A percentile compares a stretch with the other conserved stretches of the same genome.
Evolutionary conservation across 2,797 vertebrate genomes (phyloP).

Genomic region (Spea hammondii): DNA sequence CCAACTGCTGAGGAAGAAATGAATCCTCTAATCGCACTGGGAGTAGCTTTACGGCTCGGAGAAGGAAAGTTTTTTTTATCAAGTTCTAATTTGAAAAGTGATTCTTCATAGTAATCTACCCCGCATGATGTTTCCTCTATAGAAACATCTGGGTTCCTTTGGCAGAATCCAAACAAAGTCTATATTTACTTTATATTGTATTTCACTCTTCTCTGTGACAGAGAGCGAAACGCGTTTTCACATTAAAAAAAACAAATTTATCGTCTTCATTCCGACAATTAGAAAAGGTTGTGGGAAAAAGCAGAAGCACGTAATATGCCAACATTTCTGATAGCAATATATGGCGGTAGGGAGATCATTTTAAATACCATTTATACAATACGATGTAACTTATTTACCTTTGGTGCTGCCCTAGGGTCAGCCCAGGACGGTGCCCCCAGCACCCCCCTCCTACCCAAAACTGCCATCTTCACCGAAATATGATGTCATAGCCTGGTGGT

Average conservation of each 20-base stretch:
- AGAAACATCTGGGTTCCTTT: neutral
- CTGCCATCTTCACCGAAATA: too few relatives aligned
- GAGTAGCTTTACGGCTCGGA: slow-evolving; percentile 72
- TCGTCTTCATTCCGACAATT: neutral
- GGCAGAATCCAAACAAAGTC: slow-evolving; percentile 15
- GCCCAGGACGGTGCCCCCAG: too few relatives aligned
- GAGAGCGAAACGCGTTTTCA: neutral
- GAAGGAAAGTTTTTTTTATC: slow-evolving; percentile 75
- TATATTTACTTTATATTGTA: slow-evolving; percentile 1
- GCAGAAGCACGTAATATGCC: neutral
- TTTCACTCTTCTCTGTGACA: neutral
- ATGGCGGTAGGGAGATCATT: neutral
- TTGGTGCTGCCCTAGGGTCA: too few relatives aligned
- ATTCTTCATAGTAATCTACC: slow-evolving; percentile 63
- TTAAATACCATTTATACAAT: slow-evolving; percentile 1
- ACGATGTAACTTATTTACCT: too few relatives aligned
- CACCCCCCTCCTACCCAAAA: too few relatives aligned
- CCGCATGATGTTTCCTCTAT: neutral
- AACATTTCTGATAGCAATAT: slow-evolving; percentile 6
- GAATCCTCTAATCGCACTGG: slow-evolving; percentile 83
- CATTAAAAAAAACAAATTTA: neutral
- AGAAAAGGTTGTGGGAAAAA: slow-evolving; percentile 4
- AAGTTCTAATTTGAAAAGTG: slow-evolving; percentile 72
- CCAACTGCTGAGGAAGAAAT: slow-evolving; percentile 89
- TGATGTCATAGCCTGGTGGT: too few relatives aligned